A percentile compares a stretch with the other conserved stretches of the same genome.
These are phyloP conservation scores for Xyliphius kryptos DNA, from an alignment of 2,113 vertebrate genomes.

Conservation along the genomic window DNA sequence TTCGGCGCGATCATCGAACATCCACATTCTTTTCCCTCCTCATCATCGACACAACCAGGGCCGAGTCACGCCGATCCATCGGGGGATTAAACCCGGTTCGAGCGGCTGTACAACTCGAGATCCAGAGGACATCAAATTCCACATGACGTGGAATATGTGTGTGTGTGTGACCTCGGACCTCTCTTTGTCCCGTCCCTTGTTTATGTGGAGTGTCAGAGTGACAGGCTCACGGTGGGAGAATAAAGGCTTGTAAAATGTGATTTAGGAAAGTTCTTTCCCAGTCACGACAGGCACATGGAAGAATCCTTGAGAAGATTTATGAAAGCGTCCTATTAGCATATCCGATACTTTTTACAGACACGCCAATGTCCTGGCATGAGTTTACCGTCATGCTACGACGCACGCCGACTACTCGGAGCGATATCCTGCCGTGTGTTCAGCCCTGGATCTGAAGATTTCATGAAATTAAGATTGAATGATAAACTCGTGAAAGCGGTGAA, in stretches of 20 bases:
- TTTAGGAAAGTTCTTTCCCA: conserved; percentile 22
- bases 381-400: no score
- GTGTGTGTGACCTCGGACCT: conserved; percentile 18
- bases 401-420: no score
- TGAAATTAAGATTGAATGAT: no score
- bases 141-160: conserved; percentile 25
- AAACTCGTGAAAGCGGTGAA: no score
- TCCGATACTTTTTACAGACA: conserved; percentile 16
- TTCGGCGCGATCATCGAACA: conserved; percentile 1
- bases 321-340: conserved; percentile 25
- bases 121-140: conserved; percentile 25
- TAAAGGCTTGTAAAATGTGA: conserved; percentile 31
- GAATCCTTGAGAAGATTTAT: conserved; percentile 26
- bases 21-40: conserved; percentile 50
- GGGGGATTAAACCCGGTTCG: conserved; percentile 47
- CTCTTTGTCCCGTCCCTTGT: neutral
- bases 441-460: no score
- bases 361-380: conserved; percentile 1
- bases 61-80: conserved; percentile 11
- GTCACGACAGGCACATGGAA: conserved; percentile 30
- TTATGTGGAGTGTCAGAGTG: conserved; percentile 19
- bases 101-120: conserved; percentile 9
- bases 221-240: conserved; percentile 29
- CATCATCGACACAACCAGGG: conserved; percentile 48
- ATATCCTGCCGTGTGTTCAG: no score